These are phyloP conservation scores for Dexiosoma caninum DNA, from an alignment of 2,888 invertebrate genomes.

Conservation along the genomic window DNA sequence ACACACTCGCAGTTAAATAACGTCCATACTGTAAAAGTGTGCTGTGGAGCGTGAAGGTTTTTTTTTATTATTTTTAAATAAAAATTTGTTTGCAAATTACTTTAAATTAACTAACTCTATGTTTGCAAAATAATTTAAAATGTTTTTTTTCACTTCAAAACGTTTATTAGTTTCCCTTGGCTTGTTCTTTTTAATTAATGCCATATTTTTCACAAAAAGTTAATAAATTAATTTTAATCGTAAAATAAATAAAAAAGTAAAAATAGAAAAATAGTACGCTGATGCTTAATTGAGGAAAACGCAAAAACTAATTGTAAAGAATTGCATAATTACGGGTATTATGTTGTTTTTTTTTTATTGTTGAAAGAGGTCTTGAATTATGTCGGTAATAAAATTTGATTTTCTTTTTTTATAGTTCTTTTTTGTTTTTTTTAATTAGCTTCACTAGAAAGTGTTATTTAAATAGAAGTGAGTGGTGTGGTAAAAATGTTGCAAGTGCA, in stretches of 20 bases:
- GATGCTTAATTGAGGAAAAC: background rate
- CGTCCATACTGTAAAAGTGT: background rate
- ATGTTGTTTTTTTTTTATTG: background rate
- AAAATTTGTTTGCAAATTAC: constrained; percentile 36
- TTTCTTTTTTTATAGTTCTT: too few species aligned
- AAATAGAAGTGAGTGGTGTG: too few species aligned
- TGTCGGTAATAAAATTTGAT: constrained; percentile 13
- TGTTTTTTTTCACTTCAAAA: too few species aligned
- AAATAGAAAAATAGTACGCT: background rate
- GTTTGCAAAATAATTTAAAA: constrained; percentile 16
- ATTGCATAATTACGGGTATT: background rate
- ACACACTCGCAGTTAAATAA: background rate
- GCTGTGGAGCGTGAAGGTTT: constrained; percentile 29
- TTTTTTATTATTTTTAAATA: background rate
- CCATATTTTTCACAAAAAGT: background rate
- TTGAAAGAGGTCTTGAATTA: background rate
- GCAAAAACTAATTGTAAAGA: constrained; percentile 12
- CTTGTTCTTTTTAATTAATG: constrained; percentile 3
- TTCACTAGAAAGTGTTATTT: constrained; percentile 6
- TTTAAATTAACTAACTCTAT: constrained; percentile 1
- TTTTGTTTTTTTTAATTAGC: constrained; percentile 22
- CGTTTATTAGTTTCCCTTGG: background rate
- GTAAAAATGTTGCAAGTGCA: background rate
- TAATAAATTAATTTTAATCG: constrained; percentile 21
- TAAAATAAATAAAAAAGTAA: background rate